These are phyloP conservation scores for Thymelicus acteon DNA, from an alignment of 2,888 invertebrate species.

Conservation along the genomic window DNA sequence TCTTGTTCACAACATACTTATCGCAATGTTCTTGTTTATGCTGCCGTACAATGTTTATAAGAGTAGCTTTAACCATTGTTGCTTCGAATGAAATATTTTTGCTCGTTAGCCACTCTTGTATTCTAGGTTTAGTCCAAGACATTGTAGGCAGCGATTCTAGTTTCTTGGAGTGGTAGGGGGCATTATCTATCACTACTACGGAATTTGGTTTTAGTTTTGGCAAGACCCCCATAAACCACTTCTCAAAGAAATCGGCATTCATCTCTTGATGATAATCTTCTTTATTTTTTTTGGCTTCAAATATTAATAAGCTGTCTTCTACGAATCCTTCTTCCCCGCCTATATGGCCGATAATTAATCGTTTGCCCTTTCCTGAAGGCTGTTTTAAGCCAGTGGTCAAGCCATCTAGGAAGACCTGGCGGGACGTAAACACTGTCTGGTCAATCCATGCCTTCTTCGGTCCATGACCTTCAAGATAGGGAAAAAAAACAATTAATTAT, in stretches of 20 bases:
- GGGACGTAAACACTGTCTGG: slow-evolving; percentile 40
- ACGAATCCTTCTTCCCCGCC: slow-evolving; percentile 40
- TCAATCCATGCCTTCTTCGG: slow-evolving; percentile 43
- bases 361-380: slow-evolving; percentile 41
- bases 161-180: slow-evolving; percentile 31
- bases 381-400: slow-evolving; percentile 43
- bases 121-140: not conserved
- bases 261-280: slow-evolving; percentile 46
- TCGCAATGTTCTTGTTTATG: slow-evolving; percentile 38
- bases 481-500: slow-evolving; percentile 39
- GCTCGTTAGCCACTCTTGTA: slow-evolving; percentile 8
- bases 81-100: slow-evolving; percentile 40
- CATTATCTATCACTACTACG: slow-evolving; percentile 40
- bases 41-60: slow-evolving; percentile 32
- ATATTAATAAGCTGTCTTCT: slow-evolving; percentile 39
- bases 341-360: slow-evolving; percentile 40
- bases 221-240: slow-evolving; percentile 43
- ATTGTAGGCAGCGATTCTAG: not conserved
- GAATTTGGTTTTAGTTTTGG: slow-evolving; percentile 43
- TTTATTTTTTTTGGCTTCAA: slow-evolving; percentile 43
- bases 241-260: slow-evolving; percentile 44
- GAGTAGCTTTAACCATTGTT: slow-evolving; percentile 28
- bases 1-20: slow-evolving; percentile 41
- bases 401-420: slow-evolving; percentile 45
- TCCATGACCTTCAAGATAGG: slow-evolving; percentile 42